Conservation (phyloP, 2,888 invertebrate genomes). For the Dryococelus australis region DNA sequence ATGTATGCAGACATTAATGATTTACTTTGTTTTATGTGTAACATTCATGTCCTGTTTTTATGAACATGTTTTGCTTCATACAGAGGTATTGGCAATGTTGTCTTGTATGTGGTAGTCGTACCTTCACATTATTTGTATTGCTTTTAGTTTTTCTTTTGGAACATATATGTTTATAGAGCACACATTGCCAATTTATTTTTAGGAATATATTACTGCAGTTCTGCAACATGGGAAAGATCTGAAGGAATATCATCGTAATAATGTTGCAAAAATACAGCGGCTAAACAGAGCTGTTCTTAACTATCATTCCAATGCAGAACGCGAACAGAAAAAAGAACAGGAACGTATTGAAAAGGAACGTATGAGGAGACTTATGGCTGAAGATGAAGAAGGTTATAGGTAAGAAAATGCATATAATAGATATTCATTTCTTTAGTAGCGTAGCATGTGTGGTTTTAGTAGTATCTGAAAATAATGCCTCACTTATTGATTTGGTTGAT, state of each 20-base stretch:
- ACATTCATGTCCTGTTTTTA: too few species aligned
- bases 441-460: too few species aligned
- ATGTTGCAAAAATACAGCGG: conserved; percentile 60
- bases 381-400: conserved; percentile 70
- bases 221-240: conserved; percentile 68
- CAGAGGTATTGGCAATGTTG: too few species aligned
- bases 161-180: neutral
- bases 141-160: neutral
- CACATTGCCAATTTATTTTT: conserved; percentile 7
- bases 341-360: conserved; percentile 69
- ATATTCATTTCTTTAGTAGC: too few species aligned
- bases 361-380: conserved; percentile 69
- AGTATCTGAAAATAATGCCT: too few species aligned
- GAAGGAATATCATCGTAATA: conserved; percentile 66
- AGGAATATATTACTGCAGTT: conserved; percentile 67
- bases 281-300: conserved; percentile 65
- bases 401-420: conserved; percentile 20
- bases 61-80: too few species aligned
- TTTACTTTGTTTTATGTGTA: too few species aligned
- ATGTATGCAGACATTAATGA: too few species aligned
- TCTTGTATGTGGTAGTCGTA: too few species aligned
- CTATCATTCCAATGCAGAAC: conserved; percentile 69
- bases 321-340: conserved; percentile 71
- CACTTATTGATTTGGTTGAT: too few species aligned
- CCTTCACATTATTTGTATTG: too few species aligned